These are phyloP conservation scores for Eupeodes luniger DNA, from an alignment of 2,888 invertebrate genomes.

Conservation along the genomic window DNA sequence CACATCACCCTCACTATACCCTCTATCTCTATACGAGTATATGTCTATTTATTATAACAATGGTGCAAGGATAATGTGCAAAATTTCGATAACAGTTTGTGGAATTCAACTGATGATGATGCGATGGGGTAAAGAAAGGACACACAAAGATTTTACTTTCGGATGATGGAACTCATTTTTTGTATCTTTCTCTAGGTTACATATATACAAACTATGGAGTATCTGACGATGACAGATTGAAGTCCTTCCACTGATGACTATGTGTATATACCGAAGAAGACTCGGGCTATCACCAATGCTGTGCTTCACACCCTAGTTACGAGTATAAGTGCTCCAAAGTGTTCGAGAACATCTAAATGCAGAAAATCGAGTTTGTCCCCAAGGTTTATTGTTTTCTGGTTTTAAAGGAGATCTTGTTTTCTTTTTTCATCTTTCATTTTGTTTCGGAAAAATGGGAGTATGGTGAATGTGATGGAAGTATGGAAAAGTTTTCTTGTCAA, in stretches of 20 bases:
- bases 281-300: background rate
- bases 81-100: conserved; percentile 66
- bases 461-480: background rate
- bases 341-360: conserved; percentile 67
- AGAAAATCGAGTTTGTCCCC: conserved; percentile 70
- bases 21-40: background rate
- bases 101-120: conserved; percentile 24
- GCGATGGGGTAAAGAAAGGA: conserved; percentile 10
- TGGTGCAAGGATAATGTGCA: conserved; percentile 64
- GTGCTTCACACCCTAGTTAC: conserved; percentile 4
- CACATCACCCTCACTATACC: background rate
- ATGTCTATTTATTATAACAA: background rate
- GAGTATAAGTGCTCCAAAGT: conserved; percentile 43
- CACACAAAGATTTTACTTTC: conserved; percentile 43
- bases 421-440: background rate
- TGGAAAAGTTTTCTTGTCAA: conserved; percentile 46
- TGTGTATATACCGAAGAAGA: background rate
- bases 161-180: conserved; percentile 65
- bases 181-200: conserved; percentile 36
- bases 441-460: background rate
- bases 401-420: conserved; percentile 40
- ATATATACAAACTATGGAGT: conserved; percentile 2
- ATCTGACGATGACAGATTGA: conserved; percentile 73
- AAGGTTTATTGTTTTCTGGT: conserved; percentile 69
- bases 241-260: background rate